phyloP scores from a whole-genome alignment of 2,888 invertebrate genomes.

The Stomorhina lunata region DNA sequence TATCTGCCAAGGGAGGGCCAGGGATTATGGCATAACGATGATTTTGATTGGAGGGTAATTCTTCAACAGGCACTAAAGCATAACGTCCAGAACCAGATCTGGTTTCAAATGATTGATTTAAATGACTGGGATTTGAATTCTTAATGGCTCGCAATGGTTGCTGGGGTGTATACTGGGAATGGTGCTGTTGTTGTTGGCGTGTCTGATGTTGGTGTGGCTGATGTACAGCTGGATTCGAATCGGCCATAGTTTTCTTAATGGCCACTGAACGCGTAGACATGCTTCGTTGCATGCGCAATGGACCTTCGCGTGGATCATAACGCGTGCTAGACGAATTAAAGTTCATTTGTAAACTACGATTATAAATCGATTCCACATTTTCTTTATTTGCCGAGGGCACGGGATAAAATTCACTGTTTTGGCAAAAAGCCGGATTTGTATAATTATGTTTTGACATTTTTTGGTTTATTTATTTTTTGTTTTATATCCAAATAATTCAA shows the following conservation, averaged over 20 bases:
- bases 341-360: slow-evolving; percentile 76
- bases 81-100: slow-evolving; percentile 79
- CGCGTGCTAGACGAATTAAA: slow-evolving; percentile 66
- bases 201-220: slow-evolving; percentile 68
- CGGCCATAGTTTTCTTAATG: slow-evolving; percentile 62
- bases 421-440: slow-evolving; percentile 89
- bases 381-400: slow-evolving; percentile 73
- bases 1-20: slow-evolving; percentile 69
- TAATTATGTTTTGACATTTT: slow-evolving; percentile 82
- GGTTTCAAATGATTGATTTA: slow-evolving; percentile 66
- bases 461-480: neutral
- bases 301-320: slow-evolving; percentile 75
- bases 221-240: slow-evolving; percentile 66
- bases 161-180: slow-evolving; percentile 66
- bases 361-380: slow-evolving; percentile 74
- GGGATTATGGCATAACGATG: slow-evolving; percentile 78
- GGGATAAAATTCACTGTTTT: slow-evolving; percentile 85
- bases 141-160: slow-evolving; percentile 46
- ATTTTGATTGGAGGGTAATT: slow-evolving; percentile 72
- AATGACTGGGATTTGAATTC: slow-evolving; percentile 60
- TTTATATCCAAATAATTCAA: neutral
- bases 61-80: slow-evolving; percentile 82
- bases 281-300: slow-evolving; percentile 79
- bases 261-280: slow-evolving; percentile 79
- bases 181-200: slow-evolving; percentile 52